Evolutionary conservation across 2,113 vertebrate genomes (phyloP), one percentile per base, ranked within the genome.

Genomic region (Oxygymnocypris stewartii): DNA sequence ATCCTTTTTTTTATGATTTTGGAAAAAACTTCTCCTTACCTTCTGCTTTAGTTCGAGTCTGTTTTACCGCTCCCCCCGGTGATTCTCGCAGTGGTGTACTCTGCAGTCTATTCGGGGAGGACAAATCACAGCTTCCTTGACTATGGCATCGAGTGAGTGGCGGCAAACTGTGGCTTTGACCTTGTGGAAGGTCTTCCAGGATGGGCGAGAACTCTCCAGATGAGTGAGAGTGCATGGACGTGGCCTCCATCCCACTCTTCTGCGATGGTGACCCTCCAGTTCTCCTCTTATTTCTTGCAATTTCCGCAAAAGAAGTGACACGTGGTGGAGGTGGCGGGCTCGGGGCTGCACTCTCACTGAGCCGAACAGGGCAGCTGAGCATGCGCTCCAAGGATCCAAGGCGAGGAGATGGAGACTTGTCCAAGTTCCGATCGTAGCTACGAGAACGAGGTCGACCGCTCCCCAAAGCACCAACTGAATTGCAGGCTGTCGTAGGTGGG

Each of bases 281-380:
- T 88, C 95, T 96, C 3, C 95, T 96, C 82, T 97, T 93, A 85
- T 96, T 97, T 74, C 96, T 96, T 20, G 98, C 97, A 0, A 99
- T 96, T 86, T 99, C 98, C 0, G 97, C 96, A 0, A 99, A 99
- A 6, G 98, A 99, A 0, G 98, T 99, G 82, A 99, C 98, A 4
- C 97, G 93, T 1, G 94, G 95, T 79, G 95, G 96, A 4, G 93
- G 91, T 25, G 95, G 88, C 0, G 93, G 90, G 11, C 92, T 84
- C 0, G 90, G 91, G 42, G 87, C 76, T 6, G 91, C 86, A 42
- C 95, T 93, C 67, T 99, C 97, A 49, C 97, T 98, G 79, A 99
- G 93, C 76, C 97, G 96, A 13, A 98, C 95, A 0, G 97, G 98
- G 88, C 98, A 99, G 92, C 98, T 99, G 88, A 99, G 89, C 98